Percentiles rank a stretch among this genome's conserved stretches.
These are phyloP conservation scores for Aulostomus chinensis DNA, from an alignment of 2,797 vertebrate genomes.

Conservation along the genomic window DNA sequence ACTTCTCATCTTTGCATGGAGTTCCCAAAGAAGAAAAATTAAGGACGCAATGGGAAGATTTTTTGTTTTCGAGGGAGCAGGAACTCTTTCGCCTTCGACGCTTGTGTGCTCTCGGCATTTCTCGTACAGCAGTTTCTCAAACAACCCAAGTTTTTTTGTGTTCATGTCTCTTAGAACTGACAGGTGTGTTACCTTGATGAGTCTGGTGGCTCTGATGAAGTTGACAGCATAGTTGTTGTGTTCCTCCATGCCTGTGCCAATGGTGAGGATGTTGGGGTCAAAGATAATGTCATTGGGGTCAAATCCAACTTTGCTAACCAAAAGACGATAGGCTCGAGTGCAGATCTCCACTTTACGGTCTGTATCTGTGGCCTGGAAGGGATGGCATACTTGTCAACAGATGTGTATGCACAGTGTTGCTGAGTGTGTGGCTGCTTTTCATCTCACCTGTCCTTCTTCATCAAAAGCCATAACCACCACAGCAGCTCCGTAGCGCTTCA, in stretches of 20 bases:
- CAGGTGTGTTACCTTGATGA: conserved; percentile 93
- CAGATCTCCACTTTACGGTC: conserved; percentile 89
- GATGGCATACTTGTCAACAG: not conserved
- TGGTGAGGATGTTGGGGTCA: conserved; percentile 97
- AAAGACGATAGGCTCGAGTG: conserved; percentile 88
- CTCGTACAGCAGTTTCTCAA: too few relatives aligned
- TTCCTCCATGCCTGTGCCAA: conserved; percentile 97
- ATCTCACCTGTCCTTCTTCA: conserved; percentile 89
- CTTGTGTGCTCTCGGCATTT: too few relatives aligned
- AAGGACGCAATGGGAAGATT: too few relatives aligned
- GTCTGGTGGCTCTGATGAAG: conserved; percentile 88
- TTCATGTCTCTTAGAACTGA: too few relatives aligned
- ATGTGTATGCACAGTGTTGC: not conserved
- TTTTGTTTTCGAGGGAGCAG: too few relatives aligned
- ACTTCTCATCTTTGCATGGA: too few relatives aligned
- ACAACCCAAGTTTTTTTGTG: too few relatives aligned
- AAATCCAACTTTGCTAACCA: conserved; percentile 84
- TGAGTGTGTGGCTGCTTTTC: not conserved
- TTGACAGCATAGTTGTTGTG: conserved; percentile 90
- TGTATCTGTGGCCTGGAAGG: conserved; percentile 87
- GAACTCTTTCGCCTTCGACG: too few relatives aligned
- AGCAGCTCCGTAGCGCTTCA: conserved; percentile 90
- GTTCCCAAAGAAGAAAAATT: too few relatives aligned
- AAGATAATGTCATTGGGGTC: conserved; percentile 97
- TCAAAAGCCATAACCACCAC: conserved; percentile 98